A percentile compares a stretch with the other conserved stretches of the same genome.
These are phyloP conservation scores for Peromyscus nudipes DNA, from an alignment of 2,797 vertebrate species.

Conservation along the genomic window DNA sequence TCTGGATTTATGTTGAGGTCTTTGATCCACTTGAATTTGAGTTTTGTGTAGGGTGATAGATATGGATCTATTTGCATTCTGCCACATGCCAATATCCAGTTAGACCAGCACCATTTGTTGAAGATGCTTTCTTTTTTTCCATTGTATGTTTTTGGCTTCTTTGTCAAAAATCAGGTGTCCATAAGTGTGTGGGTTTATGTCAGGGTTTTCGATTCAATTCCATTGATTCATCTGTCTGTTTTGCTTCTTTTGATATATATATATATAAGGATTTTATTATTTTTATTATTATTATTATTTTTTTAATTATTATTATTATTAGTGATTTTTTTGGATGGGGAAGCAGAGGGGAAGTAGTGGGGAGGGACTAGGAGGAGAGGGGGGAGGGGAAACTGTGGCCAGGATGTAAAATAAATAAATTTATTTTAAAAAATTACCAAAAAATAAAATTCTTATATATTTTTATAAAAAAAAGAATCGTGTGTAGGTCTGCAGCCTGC, in stretches of 20 bases:
- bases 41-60: neutral
- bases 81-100: neutral
- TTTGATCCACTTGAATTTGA: neutral
- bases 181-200: neutral
- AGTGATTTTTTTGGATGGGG: too few relatives aligned
- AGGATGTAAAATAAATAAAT: too few relatives aligned
- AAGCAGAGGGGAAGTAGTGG: too few relatives aligned
- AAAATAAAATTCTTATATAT: too few relatives aligned
- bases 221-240: neutral
- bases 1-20: neutral
- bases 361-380: too few relatives aligned
- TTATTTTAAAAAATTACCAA: neutral
- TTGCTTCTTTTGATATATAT: neutral
- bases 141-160: neutral
- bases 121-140: neutral
- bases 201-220: neutral
- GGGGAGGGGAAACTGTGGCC: too few relatives aligned
- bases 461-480: neutral
- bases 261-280: neutral
- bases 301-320: too few relatives aligned
- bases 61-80: neutral
- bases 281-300: neutral
- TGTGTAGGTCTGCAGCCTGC: neutral
- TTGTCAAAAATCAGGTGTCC: neutral
- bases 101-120: neutral